Conservation (phyloP, 2,113 vertebrate species). For the Himantopus leucocephalus region DNA sequence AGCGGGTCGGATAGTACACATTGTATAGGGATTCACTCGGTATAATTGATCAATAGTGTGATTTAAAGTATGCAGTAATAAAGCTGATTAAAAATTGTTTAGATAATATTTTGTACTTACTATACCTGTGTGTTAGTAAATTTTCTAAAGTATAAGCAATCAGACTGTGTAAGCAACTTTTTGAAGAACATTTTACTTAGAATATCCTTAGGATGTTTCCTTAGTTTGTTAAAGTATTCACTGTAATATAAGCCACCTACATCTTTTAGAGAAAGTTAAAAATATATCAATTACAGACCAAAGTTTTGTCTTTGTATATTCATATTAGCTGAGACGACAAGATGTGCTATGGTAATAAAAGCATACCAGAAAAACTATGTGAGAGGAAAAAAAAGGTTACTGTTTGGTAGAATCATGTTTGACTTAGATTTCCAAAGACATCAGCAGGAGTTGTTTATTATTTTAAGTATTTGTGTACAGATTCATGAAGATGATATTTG, state of each 20-base stretch:
- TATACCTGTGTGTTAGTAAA: not conserved
- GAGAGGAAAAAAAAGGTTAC: not conserved
- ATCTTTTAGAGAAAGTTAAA: not conserved
- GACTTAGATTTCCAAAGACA: not conserved
- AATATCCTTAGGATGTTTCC: not conserved
- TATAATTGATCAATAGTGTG: not conserved
- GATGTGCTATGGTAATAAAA: not conserved
- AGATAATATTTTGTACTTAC: not conserved
- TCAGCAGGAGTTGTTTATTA: not conserved
- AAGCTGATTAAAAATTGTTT: not conserved
- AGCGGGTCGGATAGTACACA: not conserved
- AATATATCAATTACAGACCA: not conserved
- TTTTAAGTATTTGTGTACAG: not conserved
- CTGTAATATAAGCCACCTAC: not conserved
- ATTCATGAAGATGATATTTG: not conserved
- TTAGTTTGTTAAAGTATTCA: not conserved
- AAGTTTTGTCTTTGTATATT: not conserved
- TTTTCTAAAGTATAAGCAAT: not conserved
- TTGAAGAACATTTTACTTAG: not conserved
- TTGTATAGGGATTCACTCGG: not conserved
- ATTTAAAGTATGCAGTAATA: not conserved
- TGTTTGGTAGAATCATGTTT: not conserved
- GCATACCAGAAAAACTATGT: fast-evolving
- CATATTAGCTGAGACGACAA: not conserved
- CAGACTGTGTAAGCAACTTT: not conserved